Conservation (phyloP, 2,888 invertebrate genomes). For the Agrotis exclamationis region DNA sequence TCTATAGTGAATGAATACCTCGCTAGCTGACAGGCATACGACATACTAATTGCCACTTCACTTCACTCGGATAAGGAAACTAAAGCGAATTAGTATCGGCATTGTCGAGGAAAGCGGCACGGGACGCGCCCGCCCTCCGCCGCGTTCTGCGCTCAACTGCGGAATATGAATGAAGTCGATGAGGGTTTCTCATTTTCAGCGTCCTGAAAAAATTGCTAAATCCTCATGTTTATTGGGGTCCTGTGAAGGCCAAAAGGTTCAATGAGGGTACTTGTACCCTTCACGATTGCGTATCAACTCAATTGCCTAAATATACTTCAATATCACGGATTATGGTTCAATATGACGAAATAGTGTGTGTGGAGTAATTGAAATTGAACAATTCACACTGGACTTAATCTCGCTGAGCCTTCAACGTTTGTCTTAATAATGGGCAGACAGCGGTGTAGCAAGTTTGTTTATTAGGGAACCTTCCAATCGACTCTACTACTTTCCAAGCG, state of each 20-base stretch:
- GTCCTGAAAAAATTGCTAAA: constrained; percentile 71
- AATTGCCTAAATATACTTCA: constrained; percentile 58
- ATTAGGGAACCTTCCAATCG: constrained; percentile 21
- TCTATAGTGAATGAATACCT: constrained; percentile 38
- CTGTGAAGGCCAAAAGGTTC: constrained; percentile 56
- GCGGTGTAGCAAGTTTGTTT: constrained; percentile 34
- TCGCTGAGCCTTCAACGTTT: constrained; percentile 27
- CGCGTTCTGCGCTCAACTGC: constrained; percentile 86
- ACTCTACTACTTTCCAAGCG: constrained; percentile 36
- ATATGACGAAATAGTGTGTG: constrained; percentile 41
- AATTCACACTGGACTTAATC: constrained; percentile 49
- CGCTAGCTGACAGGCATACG: constrained; percentile 48
- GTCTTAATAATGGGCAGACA: constrained; percentile 35
- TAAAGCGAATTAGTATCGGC: constrained; percentile 67
- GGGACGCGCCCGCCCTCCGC: constrained; percentile 76
- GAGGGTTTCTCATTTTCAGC: constrained; percentile 79
- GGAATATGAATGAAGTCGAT: constrained; percentile 76
- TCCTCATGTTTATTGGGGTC: constrained; percentile 66
- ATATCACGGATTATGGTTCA: constrained; percentile 42
- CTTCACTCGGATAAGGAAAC: constrained; percentile 67
- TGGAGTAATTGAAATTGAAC: constrained; percentile 19
- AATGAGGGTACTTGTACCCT: constrained; percentile 53
- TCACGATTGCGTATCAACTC: constrained; percentile 57
- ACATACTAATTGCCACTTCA: constrained; percentile 65
- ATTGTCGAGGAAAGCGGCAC: constrained; percentile 57